A percentile compares a stretch with the other conserved stretches of the same genome.
These are phyloP conservation scores for Mirounga angustirostris DNA, from an alignment of 2,113 vertebrate species.

Conservation along the genomic window DNA sequence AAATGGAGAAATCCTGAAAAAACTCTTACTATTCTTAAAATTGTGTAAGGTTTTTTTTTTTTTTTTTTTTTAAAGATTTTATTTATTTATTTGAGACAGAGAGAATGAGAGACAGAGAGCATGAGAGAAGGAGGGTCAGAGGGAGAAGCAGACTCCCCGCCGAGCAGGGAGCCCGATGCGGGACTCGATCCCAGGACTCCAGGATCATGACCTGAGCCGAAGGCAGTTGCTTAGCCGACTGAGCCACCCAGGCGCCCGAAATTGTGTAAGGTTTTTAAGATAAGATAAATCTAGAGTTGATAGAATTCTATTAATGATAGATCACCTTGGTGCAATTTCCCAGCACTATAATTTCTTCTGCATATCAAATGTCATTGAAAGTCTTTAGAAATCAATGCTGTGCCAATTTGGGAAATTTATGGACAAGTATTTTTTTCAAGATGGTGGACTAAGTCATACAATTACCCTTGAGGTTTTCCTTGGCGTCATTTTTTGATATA, in stretches of 20 bases:
- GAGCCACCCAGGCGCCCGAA: no score
- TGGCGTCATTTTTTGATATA: background rate
- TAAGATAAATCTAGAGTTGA: conserved; percentile 35
- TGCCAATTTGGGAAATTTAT: conserved; percentile 25
- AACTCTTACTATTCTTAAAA: conserved; percentile 40
- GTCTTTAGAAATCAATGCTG: background rate
- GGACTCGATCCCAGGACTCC: no score
- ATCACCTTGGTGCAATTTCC: background rate
- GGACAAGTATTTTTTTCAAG: conserved; percentile 34
- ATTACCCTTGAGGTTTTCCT: background rate
- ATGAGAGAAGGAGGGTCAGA: no score
- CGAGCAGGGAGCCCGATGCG: no score
- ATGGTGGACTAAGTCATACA: background rate
- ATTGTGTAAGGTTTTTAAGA: background rate
- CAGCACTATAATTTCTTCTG: background rate
- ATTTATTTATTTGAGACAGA: no score
- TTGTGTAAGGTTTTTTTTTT: background rate
- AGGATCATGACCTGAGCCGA: no score
- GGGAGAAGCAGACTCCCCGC: no score
- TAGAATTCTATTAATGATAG: conserved; percentile 12
- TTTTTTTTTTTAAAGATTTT: no score
- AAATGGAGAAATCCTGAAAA: conserved; percentile 30
- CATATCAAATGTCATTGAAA: background rate
- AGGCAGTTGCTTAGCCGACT: no score
- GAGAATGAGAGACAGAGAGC: no score